These are phyloP conservation scores for Uria lomvia DNA, from an alignment of 2,113 vertebrate genomes.

Conservation along the genomic window DNA sequence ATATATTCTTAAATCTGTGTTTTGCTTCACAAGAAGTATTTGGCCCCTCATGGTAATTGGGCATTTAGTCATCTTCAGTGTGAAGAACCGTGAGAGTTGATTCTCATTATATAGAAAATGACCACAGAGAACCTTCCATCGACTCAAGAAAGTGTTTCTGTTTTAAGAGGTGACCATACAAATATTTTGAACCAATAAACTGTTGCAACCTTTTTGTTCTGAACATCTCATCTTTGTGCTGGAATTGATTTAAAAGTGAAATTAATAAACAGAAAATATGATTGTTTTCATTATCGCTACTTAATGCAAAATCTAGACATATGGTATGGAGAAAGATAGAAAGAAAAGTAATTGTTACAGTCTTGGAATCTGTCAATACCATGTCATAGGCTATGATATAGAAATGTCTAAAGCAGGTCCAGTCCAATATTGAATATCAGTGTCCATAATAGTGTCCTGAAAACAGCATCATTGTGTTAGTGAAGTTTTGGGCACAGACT, in stretches of 20 bases:
- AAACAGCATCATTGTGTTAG: background rate
- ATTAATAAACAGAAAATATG: background rate
- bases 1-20: rapidly evolving
- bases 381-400: background rate
- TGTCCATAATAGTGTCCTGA: background rate
- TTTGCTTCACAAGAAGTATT: rapidly evolving
- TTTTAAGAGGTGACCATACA: background rate
- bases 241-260: background rate
- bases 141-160: background rate
- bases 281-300: background rate
- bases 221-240: background rate
- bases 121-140: background rate
- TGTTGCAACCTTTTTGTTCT: background rate
- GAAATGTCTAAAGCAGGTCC: background rate
- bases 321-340: background rate
- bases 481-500: background rate
- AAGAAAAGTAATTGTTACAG: background rate
- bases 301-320: background rate
- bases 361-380: background rate
- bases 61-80: background rate
- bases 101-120: background rate
- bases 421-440: background rate
- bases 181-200: background rate
- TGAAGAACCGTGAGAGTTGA: background rate
- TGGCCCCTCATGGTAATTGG: background rate